Percentiles rank a stretch among this genome's conserved stretches.
phyloP scores from a whole-genome alignment of 1,140 invertebrate species.

The Periplaneta americana region DNA sequence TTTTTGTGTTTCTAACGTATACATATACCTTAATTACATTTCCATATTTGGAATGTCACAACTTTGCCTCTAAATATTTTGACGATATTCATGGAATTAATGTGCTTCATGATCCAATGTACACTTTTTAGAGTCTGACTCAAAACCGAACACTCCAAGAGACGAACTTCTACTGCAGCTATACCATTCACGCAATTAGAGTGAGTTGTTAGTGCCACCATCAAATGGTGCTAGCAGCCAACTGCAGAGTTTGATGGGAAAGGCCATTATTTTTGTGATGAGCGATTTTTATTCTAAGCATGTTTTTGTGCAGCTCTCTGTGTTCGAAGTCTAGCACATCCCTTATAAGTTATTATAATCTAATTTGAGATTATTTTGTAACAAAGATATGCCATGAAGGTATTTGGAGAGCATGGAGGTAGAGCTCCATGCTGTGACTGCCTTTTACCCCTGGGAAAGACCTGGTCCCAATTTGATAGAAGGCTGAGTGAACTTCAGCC shows the following conservation, averaged over 20 bases:
- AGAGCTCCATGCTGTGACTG: no score
- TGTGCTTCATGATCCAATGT: background rate
- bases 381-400: no score
- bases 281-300: background rate
- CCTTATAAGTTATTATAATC: background rate
- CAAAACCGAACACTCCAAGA: background rate
- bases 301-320: background rate
- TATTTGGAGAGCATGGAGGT: no score
- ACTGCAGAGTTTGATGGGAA: background rate
- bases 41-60: no score
- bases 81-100: background rate
- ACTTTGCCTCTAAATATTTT: background rate
- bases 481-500: no score
- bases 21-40: no score
- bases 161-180: background rate
- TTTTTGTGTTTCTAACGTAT: no score
- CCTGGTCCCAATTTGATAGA: no score
- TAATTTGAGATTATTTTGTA: no score
- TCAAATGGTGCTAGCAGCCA: background rate
- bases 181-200: background rate
- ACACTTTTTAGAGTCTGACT: background rate
- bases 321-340: background rate
- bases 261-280: background rate
- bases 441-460: no score
- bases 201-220: background rate